Evolutionary conservation across 2,888 invertebrate species (phyloP), one percentile per base, ranked within the genome.

Genomic region (Cryptophagus acutangulus): DNA sequence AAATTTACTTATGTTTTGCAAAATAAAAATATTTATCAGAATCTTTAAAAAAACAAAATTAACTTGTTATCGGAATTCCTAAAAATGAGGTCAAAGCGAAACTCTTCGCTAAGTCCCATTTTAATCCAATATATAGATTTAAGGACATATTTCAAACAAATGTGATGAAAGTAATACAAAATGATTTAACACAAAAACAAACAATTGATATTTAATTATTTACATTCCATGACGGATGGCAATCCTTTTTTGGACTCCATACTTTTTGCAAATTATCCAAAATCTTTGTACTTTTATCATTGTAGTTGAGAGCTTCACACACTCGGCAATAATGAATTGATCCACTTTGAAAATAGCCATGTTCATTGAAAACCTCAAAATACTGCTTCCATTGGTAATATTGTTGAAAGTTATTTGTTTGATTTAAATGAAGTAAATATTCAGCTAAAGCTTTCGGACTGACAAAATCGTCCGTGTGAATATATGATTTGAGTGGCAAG

Each of bases 231-330:
- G 59, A 43, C n/a, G 56, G 48, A 42, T 60, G 55, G 41, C 67
- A 67, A 46, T 62, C 53, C 24, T 49, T 55, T 17, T 41, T 42
- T 2, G 44, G 42, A 38, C 49, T 69, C 72, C 73, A 73, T 54
- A 67, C 74, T 2, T 57, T 42, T 17, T 63, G 60, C 9, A 76
- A 49, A 44, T 70, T 46, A 2, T 59, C 28, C 44, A 74, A 74
- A 4, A 69, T 56, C 49, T 73, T 75, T 1, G 24, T 33, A 1
- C 45, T 40, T 25, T 55, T 62, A 10, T 67, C 64, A 55, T 81
- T 81, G 54, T 76, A 80, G 60, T 81, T 78, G 9, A 83, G 65
- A n/a, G 81, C 82, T 61, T 83, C 77, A 56, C 83, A 83, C 5
- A 81, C 57, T 39, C 81, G 73, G 54, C 83, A 83, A 44, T 77